These are phyloP conservation scores for Phataginus tricuspis DNA, from an alignment of 2,797 vertebrate genomes.

Conservation along the genomic window DNA sequence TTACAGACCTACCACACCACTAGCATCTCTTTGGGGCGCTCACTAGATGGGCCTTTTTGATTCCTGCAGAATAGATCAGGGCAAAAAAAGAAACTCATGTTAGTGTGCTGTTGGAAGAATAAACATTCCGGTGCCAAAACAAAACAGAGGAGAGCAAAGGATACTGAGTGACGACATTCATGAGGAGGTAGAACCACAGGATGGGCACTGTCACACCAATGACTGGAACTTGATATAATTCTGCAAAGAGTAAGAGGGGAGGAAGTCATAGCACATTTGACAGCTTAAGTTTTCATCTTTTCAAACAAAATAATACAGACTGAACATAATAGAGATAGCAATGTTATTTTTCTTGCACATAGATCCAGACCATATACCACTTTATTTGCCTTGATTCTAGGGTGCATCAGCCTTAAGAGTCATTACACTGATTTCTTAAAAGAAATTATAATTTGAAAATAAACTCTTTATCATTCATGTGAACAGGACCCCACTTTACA, in stretches of 20 bases:
- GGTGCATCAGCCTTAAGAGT: not conserved
- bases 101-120: not conserved
- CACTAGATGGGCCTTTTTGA: not conserved
- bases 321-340: fast-evolving
- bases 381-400: not conserved
- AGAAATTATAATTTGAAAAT: not conserved
- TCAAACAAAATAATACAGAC: not conserved
- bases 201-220: conserved; percentile 89
- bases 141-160: conserved; percentile 83
- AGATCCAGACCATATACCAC: not conserved
- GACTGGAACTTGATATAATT: conserved; percentile 88
- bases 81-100: not conserved
- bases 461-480: not conserved
- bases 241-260: conserved; percentile 83
- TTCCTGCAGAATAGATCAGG: not conserved
- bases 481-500: not conserved
- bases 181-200: conserved; percentile 97
- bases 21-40: not conserved
- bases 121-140: not conserved
- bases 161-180: conserved; percentile 99
- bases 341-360: not conserved
- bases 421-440: not conserved
- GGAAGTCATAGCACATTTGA: not conserved
- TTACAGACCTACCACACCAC: not conserved
- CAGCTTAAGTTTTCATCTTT: not conserved